Base-by-base conservation (phyloP, 1,140 invertebrate genomes). In the Theocolax elegans region DNA sequence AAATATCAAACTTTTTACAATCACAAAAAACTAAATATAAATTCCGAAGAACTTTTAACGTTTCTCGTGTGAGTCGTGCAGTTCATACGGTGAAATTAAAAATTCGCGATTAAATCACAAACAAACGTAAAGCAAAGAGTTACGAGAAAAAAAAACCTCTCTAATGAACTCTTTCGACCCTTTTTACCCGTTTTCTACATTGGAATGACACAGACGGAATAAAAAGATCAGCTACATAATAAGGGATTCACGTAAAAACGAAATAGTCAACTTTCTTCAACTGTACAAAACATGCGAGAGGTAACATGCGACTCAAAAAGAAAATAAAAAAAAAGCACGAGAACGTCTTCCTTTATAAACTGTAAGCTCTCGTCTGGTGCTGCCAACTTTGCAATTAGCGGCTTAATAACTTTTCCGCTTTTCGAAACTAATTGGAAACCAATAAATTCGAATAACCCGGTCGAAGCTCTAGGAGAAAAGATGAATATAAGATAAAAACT, bases 371-470 rank as follows among this genome's bases (percentile, higher is more conserved):
- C 6, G 15, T 27, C 23, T 51, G 27, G 48, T 35, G 25, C 25
- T 64, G 59, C 60, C 38, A 73, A 71, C 69, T 67, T 67, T 67
- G 76, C 76, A 83, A 83, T 83, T 83, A 83, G 80, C 71, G 74
- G 76, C 74, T 82, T 81, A 76, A 83, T 83, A 83, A 83, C 77
- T 82, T 74, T 65, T 72, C 70, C 70, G 75, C 80, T 79, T 80
- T 77, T 79, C 76, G 76, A 74, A 80, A 80, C 79, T 81, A 83
- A 83, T 83, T 83, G 80, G 77, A 81, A 83, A 81, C 76, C 79
- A 81, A 83, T 83, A 80, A 82, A 82, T 83, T 78, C 72, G 78
- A 80, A 82, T 82, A 46, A 66, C 49, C 13, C 44, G 44, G 44
- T n/a, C 4, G 31, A 35, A 35, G 10, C 4, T 4, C 31, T 6